These are phyloP conservation scores for Strongylocentrotus purpuratus DNA, from an alignment of 35 echinoderm and acorn worm species.

Conservation along the genomic window DNA sequence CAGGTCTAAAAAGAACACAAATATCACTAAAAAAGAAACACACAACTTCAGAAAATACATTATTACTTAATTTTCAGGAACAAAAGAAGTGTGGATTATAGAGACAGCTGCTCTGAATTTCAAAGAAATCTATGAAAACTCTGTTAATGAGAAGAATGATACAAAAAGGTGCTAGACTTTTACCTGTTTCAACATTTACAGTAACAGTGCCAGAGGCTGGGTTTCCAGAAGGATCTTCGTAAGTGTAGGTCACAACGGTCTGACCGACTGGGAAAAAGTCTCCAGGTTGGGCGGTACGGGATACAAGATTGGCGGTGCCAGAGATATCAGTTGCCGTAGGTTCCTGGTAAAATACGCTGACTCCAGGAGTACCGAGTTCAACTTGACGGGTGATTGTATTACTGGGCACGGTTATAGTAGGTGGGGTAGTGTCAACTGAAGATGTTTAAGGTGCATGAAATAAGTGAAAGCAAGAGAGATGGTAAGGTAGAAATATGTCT, in stretches of 20 bases:
- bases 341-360: conserved; percentile 26
- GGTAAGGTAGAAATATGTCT: no score
- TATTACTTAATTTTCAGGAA: not conserved
- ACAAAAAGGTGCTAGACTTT: not conserved
- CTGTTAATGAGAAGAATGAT: not conserved
- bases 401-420: not conserved
- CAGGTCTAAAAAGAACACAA: no score
- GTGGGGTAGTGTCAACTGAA: conserved; percentile 28
- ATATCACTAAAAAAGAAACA: not conserved
- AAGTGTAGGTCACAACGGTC: not conserved
- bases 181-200: not conserved
- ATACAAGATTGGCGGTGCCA: conserved; percentile 32
- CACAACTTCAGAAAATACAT: not conserved
- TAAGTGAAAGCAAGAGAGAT: no score
- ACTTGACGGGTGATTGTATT: not conserved
- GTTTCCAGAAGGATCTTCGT: not conserved
- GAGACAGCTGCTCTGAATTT: not conserved
- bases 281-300: not conserved
- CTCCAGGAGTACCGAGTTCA: not conserved
- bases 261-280: not conserved
- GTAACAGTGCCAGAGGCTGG: not conserved
- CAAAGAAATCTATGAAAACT: no score
- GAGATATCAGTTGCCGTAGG: conserved; percentile 76
- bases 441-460: no score
- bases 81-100: not conserved